These are phyloP conservation scores for Eupithecia vulgata DNA, from an alignment of 2,888 invertebrate genomes.

Conservation along the genomic window DNA sequence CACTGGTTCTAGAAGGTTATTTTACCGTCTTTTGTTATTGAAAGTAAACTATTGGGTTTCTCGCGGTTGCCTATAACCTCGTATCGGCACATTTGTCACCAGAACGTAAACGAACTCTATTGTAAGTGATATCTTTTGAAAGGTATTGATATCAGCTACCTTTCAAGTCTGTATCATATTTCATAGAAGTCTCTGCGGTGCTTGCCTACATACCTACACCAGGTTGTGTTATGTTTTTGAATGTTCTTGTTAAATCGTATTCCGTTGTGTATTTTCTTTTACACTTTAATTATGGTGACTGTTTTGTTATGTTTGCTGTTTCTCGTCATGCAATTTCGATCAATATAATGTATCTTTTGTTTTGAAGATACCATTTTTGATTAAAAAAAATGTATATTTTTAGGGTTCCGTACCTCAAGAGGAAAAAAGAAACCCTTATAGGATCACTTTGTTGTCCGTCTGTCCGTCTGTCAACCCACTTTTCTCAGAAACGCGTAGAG, in stretches of 20 bases:
- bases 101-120: slow-evolving; percentile 29
- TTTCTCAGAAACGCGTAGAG: no score
- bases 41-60: slow-evolving; percentile 37
- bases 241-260: neutral
- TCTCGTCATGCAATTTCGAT: no score
- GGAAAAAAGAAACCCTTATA: no score
- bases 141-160: neutral
- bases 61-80: slow-evolving; percentile 26
- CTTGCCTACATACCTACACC: neutral
- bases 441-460: no score
- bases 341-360: neutral
- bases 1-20: neutral
- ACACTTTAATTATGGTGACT: neutral
- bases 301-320: neutral
- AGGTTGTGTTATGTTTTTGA: neutral
- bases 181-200: neutral
- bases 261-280: neutral
- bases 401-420: no score
- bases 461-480: no score
- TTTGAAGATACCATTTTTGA: no score
- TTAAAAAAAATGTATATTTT: no score
- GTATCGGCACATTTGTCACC: slow-evolving; percentile 24
- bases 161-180: slow-evolving; percentile 1
- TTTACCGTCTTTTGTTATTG: neutral
- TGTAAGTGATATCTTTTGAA: slow-evolving; percentile 12